These are phyloP conservation scores for Mus minutoides DNA, from an alignment of 2,797 vertebrate species.

Conservation along the genomic window DNA sequence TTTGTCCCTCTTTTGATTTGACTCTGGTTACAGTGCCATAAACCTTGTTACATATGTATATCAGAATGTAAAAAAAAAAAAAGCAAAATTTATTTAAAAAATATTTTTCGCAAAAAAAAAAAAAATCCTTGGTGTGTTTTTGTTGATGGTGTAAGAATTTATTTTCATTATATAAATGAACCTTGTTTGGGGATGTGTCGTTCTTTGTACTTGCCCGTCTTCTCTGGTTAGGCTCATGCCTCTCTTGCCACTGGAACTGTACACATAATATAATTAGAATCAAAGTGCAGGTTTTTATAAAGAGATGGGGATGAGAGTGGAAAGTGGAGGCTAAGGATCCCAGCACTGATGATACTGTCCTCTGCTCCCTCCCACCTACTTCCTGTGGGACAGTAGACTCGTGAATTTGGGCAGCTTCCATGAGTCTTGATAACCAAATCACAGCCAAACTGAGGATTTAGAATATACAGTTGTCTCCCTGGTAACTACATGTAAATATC, in stretches of 20 bases:
- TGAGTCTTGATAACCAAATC: neutral
- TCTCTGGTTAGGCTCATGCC: neutral
- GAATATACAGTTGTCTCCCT: neutral
- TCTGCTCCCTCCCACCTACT: neutral
- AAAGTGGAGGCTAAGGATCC: neutral
- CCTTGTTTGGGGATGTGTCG: slow-evolving; percentile 85
- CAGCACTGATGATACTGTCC: accelerated
- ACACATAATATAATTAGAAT: neutral
- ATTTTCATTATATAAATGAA: slow-evolving; percentile 90
- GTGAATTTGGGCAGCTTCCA: neutral
- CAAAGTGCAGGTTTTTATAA: neutral
- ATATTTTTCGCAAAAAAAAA: slow-evolving; percentile 87
- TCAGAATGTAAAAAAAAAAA: slow-evolving; percentile 90
- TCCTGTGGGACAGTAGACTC: neutral
- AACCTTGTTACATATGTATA: slow-evolving; percentile 92
- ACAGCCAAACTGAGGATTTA: neutral
- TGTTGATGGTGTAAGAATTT: slow-evolving; percentile 89
- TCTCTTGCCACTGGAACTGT: neutral
- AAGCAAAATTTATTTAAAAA: slow-evolving; percentile 90
- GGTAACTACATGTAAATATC: neutral
- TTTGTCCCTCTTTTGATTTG: slow-evolving; percentile 81
- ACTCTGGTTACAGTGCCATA: slow-evolving; percentile 91
- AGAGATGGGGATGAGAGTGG: neutral
- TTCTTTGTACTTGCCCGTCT: slow-evolving; percentile 73
- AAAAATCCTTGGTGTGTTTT: slow-evolving; percentile 86